Base-by-base conservation (phyloP, 2,888 invertebrate genomes). In the Ferdinandea cuprea region DNA sequence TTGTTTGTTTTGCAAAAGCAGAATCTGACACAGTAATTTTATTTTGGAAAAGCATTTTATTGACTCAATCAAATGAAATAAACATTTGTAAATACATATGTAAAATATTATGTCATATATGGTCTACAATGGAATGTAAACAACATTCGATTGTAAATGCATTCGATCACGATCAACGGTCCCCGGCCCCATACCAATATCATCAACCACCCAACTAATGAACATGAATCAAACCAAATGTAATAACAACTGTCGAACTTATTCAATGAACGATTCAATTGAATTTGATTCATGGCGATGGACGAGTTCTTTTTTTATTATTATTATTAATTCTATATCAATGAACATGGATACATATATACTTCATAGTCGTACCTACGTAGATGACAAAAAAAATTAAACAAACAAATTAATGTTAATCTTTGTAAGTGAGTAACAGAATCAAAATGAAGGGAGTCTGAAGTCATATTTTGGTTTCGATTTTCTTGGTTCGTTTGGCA, bases 181-280 rank as follows among this genome's bases (percentile, higher is more conserved):
- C 74, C 68, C 56, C 46, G 63, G 59, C 48, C 74, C 68, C 56
- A 74, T 74, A 44, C 19, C 44, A 44, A 42, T 15, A 65, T n/a
- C n/a, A n/a, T n/a, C n/a, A n/a, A n/a, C n/a, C n/a, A n/a, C n/a
- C 25, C 25, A 25, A 25, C 25, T 2, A 3, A 25, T 25, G n/a
- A n/a, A n/a, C 52, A 46, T 9, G 54, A 44, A 58, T 74, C 80
- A 56, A 69, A 32, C 44, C 35, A 69, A 74, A 79, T 74, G 59
- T 61, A 63, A 72, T 54, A 52, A 63, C 72, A 72, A 63, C 72
- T 72, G 63, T 63, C 72, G 30, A 35, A 54, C 44, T 37, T 28
- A 61, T 48, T 74, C 35, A 46, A 19, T 61, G 28, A 69, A 68
- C 58, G 56, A 80, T 69, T 76, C 69, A 76, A 76, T 80, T 80